Base-by-base conservation (phyloP, 2,113 vertebrate species). In the Thamnaconus septentrionalis region DNA sequence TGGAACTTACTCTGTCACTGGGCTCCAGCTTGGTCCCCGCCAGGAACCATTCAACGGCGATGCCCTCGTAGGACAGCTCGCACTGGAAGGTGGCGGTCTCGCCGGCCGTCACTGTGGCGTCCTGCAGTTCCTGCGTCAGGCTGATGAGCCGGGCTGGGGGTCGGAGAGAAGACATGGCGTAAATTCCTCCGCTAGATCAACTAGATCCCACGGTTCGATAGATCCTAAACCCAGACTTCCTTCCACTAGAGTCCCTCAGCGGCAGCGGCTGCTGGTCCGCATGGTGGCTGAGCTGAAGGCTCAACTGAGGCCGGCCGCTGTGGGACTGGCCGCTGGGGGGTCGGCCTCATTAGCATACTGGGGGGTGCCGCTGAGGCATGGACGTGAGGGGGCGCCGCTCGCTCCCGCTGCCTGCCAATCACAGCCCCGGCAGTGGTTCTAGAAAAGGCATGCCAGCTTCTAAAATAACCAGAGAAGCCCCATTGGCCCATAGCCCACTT, bases 61-160 rank as follows among this genome's bases (percentile, higher is more conserved):
- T 96, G 79, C 92, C 96, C 69, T 98, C 97, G 3, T 95, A 99
- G 3, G 97, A 98, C 51, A 98, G 94, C 83, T 99, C 97, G 0
- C 97, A 98, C 43, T 98, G 93, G 3, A 98, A 99, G 69, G 95
- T 97, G 85, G 97, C 97, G 0, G 96, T 95, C 86, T 99, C 95
- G 8, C 97, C 96, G 31, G 95, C 96, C 1, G 94, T 98, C 78
- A 99, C 95, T 0, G 94, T 94, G 76, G 95, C 94, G 81, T 99
- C 95, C 81, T 93, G 94, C 57, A 99, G 93, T 8, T 96, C 94
- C 83, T 92, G 90, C 65, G 89, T 72, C 67, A 98, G 90, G 80
- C 92, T 87, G 80, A 98, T 96, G 44, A 95, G 89, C 18, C 97
- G 96, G 69, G 95, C 97, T 99, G 95, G 92, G 76, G 86, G 91